Base-by-base conservation (phyloP, 1,140 invertebrate species). In the Scaptomyza hsui region DNA sequence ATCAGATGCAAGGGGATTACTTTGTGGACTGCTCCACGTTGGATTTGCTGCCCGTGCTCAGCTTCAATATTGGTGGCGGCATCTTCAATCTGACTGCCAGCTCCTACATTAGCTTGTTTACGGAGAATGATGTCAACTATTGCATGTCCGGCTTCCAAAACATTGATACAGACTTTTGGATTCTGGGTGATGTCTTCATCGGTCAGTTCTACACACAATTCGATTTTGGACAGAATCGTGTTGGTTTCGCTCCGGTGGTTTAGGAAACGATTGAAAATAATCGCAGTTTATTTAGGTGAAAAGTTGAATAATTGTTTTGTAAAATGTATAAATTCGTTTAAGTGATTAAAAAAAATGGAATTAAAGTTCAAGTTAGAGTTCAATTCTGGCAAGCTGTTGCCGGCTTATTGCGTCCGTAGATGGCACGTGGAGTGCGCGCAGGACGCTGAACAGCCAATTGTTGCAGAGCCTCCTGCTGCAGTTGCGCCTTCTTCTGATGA, bases 61-160 rank as follows among this genome's bases (percentile, higher is more conserved):
- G 49, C 37, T 77, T 89, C 9, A 82, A 71, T 16, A 68, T 89
- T 32, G 81, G 69, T 0, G 81, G 78, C 55, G 70, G 55, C 53
- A 64, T 62, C 35, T 89, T 89, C 39, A 44, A 62, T 1, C 63
- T 89, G 39, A 68, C 73, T 2, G 10, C 81, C 4, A 70, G 72
- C 1, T 78, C 57, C 10, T 89, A 89, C 39, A 82, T 88, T 44
- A 75, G 51, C 32, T 93, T 94, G 91, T 93, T 95, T 88, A 42
- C 12, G 1, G 95, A 96, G 80, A 95, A 95, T 1, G 37, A 45
- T 32, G 18, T 24, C 42, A 94, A 97, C 51, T 59, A 15, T 51
- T 99, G 98, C 90, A 91, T 99, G 51, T 98, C 96, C 89, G 98
- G 98, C 56, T 99, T 99, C 91, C n/a, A n/a, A n/a, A n/a, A 97